These are phyloP conservation scores for Pseudolycoriella hygida DNA, from an alignment of 2,888 invertebrate genomes.

Conservation along the genomic window DNA sequence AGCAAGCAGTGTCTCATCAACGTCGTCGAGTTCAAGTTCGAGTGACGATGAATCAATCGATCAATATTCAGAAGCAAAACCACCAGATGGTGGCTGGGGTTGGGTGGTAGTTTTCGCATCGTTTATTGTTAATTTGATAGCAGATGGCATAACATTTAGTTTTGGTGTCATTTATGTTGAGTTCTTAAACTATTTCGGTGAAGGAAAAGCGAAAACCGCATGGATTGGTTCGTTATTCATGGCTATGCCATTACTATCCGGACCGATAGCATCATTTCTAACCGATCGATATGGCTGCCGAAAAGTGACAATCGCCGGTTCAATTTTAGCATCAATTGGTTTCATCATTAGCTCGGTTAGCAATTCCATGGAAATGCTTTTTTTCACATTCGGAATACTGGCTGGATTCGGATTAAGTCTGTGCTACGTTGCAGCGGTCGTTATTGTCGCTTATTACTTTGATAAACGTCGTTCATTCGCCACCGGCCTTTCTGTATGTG, in stretches of 20 bases:
- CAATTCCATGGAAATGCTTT: conserved; percentile 57
- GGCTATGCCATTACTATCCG: conserved; percentile 75
- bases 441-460: conserved; percentile 80
- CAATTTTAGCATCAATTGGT: conserved; percentile 54
- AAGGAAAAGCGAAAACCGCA: conserved; percentile 72
- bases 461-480: conserved; percentile 69
- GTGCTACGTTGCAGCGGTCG: conserved; percentile 80
- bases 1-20: background rate
- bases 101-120: conserved; percentile 84
- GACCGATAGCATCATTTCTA: conserved; percentile 68
- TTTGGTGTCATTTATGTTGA: conserved; percentile 81
- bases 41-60: conserved; percentile 44
- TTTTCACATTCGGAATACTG: conserved; percentile 66
- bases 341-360: conserved; percentile 61
- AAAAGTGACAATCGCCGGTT: conserved; percentile 58
- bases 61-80: conserved; percentile 45
- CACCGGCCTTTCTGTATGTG: conserved; percentile 72
- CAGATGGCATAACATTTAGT: conserved; percentile 83
- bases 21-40: conserved; percentile 27
- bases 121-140: conserved; percentile 77
- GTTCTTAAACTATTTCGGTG: conserved; percentile 68
- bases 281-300: conserved; percentile 73
- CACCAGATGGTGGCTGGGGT: conserved; percentile 83
- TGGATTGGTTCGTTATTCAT: conserved; percentile 83
- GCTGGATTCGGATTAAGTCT: conserved; percentile 72